These are phyloP conservation scores for Arvicanthis niloticus DNA, from an alignment of 2,113 vertebrate genomes.

Conservation along the genomic window DNA sequence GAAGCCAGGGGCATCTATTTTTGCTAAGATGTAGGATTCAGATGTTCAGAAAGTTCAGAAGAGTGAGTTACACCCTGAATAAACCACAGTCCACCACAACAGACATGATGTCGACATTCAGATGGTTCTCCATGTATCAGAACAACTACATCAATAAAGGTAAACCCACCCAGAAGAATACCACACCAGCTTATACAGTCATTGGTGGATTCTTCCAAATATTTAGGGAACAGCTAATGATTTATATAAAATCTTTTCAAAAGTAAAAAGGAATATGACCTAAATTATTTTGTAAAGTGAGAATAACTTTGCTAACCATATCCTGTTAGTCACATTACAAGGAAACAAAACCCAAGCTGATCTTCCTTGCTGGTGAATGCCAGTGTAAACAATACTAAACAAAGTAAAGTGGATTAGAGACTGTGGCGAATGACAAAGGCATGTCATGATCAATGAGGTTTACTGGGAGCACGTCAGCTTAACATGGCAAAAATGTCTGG, in stretches of 20 bases:
- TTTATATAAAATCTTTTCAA: not conserved
- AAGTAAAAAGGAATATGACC: not conserved
- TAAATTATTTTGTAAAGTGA: not conserved
- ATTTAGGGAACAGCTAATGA: not conserved
- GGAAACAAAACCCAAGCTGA: not conserved
- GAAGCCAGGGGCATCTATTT: not conserved
- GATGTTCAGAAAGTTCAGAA: not conserved
- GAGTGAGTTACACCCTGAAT: not conserved
- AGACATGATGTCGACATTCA: not conserved
- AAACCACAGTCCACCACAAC: not conserved
- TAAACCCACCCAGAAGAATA: not conserved
- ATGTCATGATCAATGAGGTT: not conserved
- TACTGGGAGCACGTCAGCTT: not conserved
- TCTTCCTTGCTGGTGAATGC: not conserved
- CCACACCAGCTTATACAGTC: not conserved
- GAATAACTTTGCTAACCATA: not conserved
- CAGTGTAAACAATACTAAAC: not conserved
- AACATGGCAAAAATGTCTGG: not conserved
- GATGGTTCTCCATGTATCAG: not conserved
- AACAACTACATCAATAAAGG: not conserved
- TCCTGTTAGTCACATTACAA: not conserved
- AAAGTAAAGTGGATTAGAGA: not conserved
- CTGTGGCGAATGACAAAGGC: not conserved
- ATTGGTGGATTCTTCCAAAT: not conserved
- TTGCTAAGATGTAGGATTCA: not conserved